phyloP scores from a whole-genome alignment of 1,140 invertebrate genomes.

The Drosophila nikananu region DNA sequence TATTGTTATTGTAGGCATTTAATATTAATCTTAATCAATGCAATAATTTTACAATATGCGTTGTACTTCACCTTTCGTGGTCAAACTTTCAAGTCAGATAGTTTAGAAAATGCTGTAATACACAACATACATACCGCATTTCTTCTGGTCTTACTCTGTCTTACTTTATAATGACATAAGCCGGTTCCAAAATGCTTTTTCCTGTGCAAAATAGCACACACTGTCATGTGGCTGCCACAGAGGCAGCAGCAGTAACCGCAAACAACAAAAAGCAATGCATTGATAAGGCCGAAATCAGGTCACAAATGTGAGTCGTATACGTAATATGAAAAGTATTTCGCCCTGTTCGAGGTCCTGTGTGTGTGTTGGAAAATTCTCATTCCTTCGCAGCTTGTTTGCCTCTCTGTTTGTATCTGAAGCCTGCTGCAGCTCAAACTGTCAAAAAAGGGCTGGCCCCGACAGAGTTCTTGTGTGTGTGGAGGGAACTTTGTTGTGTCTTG shows the following conservation, averaged over 20 bases:
- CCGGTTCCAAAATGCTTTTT: background rate
- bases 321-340: conserved; percentile 75
- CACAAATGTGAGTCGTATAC: conserved; percentile 72
- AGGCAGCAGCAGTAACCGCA: conserved; percentile 30
- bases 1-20: too few species aligned
- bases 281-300: conserved; percentile 81
- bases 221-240: conserved; percentile 57
- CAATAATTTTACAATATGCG: too few species aligned
- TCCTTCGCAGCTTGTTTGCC: conserved; percentile 35
- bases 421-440: conserved; percentile 50
- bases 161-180: conserved; percentile 2
- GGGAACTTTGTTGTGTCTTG: conserved; percentile 38
- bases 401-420: conserved; percentile 45
- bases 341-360: conserved; percentile 51
- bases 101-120: background rate
- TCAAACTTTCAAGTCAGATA: too few species aligned
- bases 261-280: conserved; percentile 73
- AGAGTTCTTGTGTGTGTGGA: conserved; percentile 37
- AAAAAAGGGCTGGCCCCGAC: conserved; percentile 44
- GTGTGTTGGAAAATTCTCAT: conserved; percentile 25
- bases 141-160: background rate
- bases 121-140: background rate
- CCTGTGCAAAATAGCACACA: conserved; percentile 6
- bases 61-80: too few species aligned
- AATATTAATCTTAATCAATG: too few species aligned